Percentiles rank a stretch among this genome's conserved stretches.
phyloP scores from a whole-genome alignment of 1,140 invertebrate genomes.

The Ladona fulva region DNA sequence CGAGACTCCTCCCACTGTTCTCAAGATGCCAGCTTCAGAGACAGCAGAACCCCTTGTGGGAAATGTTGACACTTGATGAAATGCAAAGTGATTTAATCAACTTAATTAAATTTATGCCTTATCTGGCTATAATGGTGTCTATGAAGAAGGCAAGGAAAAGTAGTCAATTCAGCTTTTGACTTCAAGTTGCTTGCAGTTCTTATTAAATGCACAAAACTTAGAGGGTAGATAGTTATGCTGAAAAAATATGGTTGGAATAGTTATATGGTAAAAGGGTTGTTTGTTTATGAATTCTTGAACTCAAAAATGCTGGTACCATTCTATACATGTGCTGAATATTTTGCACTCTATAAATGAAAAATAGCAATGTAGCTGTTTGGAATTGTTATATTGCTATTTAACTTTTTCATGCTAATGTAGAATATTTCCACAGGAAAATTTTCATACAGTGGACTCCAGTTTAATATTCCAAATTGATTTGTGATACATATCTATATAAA shows the following conservation, averaged over 20 bases:
- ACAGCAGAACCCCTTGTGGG: not conserved
- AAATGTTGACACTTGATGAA: not conserved
- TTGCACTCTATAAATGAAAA: no score
- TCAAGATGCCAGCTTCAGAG: not conserved
- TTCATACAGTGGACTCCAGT: no score
- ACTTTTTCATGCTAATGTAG: no score
- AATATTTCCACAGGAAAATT: no score
- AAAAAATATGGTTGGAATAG: not conserved
- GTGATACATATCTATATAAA: no score
- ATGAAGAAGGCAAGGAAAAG: not conserved
- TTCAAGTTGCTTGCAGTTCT: not conserved
- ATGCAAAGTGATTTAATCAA: not conserved
- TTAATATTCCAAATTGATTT: no score
- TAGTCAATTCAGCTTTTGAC: slow-evolving; percentile 5
- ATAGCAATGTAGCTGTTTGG: no score
- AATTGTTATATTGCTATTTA: no score
- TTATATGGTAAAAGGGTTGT: no score
- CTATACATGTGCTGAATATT: no score
- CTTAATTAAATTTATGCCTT: not conserved
- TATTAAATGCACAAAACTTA: not conserved
- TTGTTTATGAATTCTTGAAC: no score
- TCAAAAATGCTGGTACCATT: no score
- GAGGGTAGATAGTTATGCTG: slow-evolving; percentile 4
- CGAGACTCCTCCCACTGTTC: not conserved
- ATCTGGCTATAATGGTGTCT: not conserved